Conservation (phyloP, 2,113 vertebrate genomes). For the Dasyurus viverrinus region DNA sequence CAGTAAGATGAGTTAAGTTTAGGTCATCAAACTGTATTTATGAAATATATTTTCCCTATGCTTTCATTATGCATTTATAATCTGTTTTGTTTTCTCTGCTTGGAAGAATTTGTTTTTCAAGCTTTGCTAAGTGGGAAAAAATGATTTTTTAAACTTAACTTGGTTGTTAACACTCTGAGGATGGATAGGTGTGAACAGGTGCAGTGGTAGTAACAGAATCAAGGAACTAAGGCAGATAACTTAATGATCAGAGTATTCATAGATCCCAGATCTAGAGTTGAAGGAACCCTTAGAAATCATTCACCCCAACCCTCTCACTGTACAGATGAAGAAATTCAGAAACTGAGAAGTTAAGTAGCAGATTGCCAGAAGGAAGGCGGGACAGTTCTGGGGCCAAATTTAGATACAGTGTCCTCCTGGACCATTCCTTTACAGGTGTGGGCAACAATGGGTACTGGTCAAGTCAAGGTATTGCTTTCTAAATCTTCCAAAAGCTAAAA, state of each 20-base stretch:
- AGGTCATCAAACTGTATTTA: neutral
- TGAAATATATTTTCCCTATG: neutral
- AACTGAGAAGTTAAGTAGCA: neutral
- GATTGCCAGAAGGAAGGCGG: neutral
- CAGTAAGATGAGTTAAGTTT: neutral
- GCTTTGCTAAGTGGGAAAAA: neutral
- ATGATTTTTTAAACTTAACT: neutral
- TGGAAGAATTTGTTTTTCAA: neutral
- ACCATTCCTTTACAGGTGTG: neutral
- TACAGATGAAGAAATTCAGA: neutral
- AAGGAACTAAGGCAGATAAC: neutral
- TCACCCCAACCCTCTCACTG: neutral
- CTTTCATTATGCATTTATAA: neutral
- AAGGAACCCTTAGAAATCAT: neutral
- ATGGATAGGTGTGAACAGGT: neutral
- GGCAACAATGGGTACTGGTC: neutral
- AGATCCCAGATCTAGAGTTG: neutral
- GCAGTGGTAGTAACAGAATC: neutral
- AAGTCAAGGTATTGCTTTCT: neutral
- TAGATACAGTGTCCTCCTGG: too few species aligned
- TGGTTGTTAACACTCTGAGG: neutral
- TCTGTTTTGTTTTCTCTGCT: neutral
- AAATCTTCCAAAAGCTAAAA: conserved; percentile 30
- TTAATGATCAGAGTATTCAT: neutral
- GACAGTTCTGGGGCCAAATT: neutral